Evolutionary conservation across 2,797 vertebrate genomes (phyloP), one percentile per base, ranked within the genome.

Genomic region (Pyrocephalus nanus): DNA sequence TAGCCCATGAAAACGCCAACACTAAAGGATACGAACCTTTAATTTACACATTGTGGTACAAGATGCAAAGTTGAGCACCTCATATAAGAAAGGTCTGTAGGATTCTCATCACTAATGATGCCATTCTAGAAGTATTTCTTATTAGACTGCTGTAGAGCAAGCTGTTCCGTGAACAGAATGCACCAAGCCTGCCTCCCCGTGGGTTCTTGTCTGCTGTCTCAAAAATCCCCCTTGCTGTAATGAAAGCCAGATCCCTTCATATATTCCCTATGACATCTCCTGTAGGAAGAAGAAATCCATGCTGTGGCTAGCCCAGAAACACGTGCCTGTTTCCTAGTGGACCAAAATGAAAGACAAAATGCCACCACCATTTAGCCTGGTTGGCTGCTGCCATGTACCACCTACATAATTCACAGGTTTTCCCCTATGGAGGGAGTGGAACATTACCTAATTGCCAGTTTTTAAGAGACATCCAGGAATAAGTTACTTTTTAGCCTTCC

Each of bases 11-110:
- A 12, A 15, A 48, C 21, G 20, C 30, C 72, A 74, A 34, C 3
- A 0, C n/a, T 61, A 23, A 70, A 79, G 26, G 27, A 16, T 27
- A 25, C 8, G 6, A 17, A 29, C 29, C 43, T 85, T 40, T 45
- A 42, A 7, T 53, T 79, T 34, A n/a, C 1, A 0, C n/a, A 18
- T 6, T 2, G 6, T 1, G 4, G 6, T 15, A 13, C 1, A 2
- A 20, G 9, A 69, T 15, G 3, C 38, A 45, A 43, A 58, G 32
- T 26, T n/a, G 20, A 93, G 30, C 7, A 1, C 61, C 42, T 36
- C 1, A 0, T 21, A 19, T 11, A 62, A 43, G 32, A 70, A 73
- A 53, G 50, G 18, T n/a, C 16, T 14, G 15, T 36, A 54, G 55
- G 43, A 77, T 77, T 58, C 36, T 81, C 9, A 1, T 72, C 66